These are phyloP conservation scores for Mesitornis unicolor DNA, from an alignment of 2,113 vertebrate species.

Conservation along the genomic window DNA sequence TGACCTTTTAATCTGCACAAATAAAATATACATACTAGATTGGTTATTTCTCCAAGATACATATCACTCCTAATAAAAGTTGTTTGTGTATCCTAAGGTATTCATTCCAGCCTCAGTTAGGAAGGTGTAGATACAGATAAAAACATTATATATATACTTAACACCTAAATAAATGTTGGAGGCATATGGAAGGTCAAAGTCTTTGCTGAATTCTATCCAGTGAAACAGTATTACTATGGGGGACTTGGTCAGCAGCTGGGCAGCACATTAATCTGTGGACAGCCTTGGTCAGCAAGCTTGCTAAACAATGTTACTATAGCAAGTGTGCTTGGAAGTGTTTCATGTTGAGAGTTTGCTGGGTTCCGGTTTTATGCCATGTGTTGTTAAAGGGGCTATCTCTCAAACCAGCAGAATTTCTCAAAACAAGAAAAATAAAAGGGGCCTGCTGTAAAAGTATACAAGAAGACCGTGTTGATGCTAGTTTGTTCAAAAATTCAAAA, in stretches of 20 bases:
- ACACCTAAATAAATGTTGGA: neutral
- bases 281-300: neutral
- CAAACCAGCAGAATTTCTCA: neutral
- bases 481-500: slow-evolving; percentile 14
- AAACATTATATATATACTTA: neutral
- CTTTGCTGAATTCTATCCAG: neutral
- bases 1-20: neutral
- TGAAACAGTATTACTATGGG: neutral
- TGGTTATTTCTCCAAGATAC: neutral
- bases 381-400: neutral
- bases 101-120: neutral
- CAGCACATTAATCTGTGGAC: neutral
- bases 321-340: neutral
- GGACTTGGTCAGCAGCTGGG: neutral
- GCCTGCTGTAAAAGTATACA: neutral
- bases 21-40: neutral
- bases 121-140: neutral
- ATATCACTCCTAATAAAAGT: neutral
- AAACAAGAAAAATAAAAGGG: neutral
- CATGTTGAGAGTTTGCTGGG: neutral
- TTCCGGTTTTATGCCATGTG: neutral
- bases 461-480: neutral
- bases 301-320: neutral
- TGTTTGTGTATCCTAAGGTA: neutral
- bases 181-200: neutral